Base-by-base conservation (phyloP, 1,140 invertebrate genomes). In the Drosophila guanche region DNA sequence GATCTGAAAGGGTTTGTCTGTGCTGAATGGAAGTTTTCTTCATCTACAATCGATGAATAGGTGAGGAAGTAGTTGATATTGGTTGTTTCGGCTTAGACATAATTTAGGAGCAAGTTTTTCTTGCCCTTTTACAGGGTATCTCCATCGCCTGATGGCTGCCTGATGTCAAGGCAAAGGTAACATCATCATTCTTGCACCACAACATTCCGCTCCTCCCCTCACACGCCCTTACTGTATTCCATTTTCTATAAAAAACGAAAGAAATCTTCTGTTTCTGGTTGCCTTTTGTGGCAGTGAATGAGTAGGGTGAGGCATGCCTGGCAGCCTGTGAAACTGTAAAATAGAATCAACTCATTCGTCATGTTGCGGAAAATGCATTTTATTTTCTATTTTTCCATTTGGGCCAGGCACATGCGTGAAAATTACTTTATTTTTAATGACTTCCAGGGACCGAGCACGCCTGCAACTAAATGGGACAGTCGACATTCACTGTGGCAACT, bases 341-440 rank as follows among this genome's bases (percentile, higher is more conserved):
- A 86, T 83, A 81, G 78, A 88, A 88, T 88, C 84, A 86, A 76
- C 77, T 74, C 74, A 88, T 86, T 81, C 81, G 83, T 86, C 81
- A 76, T 86, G 83, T 83, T 78, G 74, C 66, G 78, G 83, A 83
- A 88, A 86, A 86, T 88, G 66, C 75, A 86, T 79, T 86, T 78
- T 79, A 88, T 86, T 83, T 88, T 81, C 73, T 75, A 88, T 88
- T 78, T 48, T 37, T 37, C 33, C 12, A 37, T 37, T 37, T 12
- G 33, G 70, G 62, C 63, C 68, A 71, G 79, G 83, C 78, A 85
- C 70, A 83, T 88, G 83, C 83, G 83, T 86, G 83, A 86, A 86
- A 86, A 86, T 86, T 83, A 77, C 81, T 85, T 86, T 85, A 88
- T 85, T 81, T 86, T 85, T 86, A 85, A 85, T 88, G 81, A 86